Evolutionary conservation across 1,140 invertebrate species (phyloP), one percentile per base, ranked within the genome.

Genomic region (Bradysia coprophila): DNA sequence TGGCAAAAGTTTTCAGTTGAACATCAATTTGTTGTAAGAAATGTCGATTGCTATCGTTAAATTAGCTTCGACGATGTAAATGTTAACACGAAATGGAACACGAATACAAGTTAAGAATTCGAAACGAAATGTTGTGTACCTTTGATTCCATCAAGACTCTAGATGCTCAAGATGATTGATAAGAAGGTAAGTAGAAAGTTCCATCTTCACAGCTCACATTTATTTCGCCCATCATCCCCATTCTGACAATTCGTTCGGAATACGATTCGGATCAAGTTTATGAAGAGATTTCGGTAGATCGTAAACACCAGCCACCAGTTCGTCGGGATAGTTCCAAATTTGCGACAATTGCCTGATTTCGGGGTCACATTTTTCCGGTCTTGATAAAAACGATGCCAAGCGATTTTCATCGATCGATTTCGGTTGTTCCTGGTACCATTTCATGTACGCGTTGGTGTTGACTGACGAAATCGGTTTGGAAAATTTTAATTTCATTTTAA

Each of bases 241-340:
- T 39, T 57, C 47, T n/a, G 41, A 47, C 19, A 62, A 45, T 5
- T 48, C 46, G 42, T 51, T 44, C 1, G 24, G 46, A 18, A 61
- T 46, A 18, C 42, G 52, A n/a, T 53, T 45, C 2, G 40, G 38
- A 2, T 45, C 54, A 4, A 61, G 48, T 13, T 59, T 56, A 49
- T 49, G 51, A 20, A 63, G 16, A 0, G 63, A 65, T 21, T 55
- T 53, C 16, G 63, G 60, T 28, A 65, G 40, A 48, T 54, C 54
- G 13, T 37, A 8, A 37, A 49, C 31, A 38, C 44, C 48, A 46
- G 51, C 48, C 4, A 49, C 38, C 31, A 61, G 43, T 44, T 58
- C 55, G 4, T 42, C 10, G 0, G 57, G 47, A 21, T 47, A 43
- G 10, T 23, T 48, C 61, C 60, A 61, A 8, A 28, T 28, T n/a